A percentile compares a stretch with the other conserved stretches of the same genome.
These are phyloP conservation scores for Centroberyx gerrardi DNA, from an alignment of 2,797 vertebrate genomes.

Conservation along the genomic window DNA sequence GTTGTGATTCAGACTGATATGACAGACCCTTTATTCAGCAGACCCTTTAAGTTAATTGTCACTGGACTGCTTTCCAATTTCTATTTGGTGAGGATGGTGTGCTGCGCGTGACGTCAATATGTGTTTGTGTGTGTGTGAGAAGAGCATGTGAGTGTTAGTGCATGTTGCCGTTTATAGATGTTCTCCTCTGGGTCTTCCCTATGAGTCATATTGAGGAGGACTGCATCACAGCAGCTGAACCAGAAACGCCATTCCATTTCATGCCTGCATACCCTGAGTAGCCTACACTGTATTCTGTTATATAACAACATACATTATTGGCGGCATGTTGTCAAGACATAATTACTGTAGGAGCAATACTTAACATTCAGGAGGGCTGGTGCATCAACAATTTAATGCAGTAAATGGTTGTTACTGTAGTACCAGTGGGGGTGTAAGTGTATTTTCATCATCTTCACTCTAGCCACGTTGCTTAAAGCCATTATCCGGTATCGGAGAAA, in stretches of 20 bases:
- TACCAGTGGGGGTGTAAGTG: neutral
- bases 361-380: neutral
- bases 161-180: constrained; percentile 25
- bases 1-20: too few relatives aligned
- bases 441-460: constrained; percentile 24
- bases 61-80: neutral
- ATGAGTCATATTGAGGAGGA: constrained; percentile 49
- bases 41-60: neutral
- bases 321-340: neutral
- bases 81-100: neutral
- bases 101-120: neutral
- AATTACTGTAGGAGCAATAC: neutral
- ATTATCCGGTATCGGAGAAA: constrained; percentile 15
- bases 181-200: constrained; percentile 21
- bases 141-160: constrained; percentile 1
- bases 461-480: constrained; percentile 56
- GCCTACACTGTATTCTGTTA: constrained; percentile 11
- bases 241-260: neutral
- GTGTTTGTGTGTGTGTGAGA: neutral
- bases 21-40: neutral
- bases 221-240: constrained; percentile 34
- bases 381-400: neutral
- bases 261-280: neutral
- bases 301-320: constrained; percentile 13
- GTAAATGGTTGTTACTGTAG: neutral